Base-by-base conservation (phyloP, 1,140 invertebrate species). In the Drosophila ficusphila region DNA sequence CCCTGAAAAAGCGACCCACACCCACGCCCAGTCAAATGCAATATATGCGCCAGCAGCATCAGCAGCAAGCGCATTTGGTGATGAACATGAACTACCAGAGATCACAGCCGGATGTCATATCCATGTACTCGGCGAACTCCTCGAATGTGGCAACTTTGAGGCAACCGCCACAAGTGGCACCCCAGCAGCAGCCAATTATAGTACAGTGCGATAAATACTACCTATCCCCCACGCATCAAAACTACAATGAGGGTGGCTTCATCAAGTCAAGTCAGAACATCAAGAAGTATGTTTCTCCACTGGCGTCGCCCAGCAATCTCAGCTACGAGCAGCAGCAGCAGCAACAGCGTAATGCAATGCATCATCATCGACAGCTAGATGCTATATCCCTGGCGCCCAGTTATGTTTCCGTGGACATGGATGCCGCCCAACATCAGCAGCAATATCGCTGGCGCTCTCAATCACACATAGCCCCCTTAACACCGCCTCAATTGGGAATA, bases 181-280 rank as follows among this genome's bases (percentile, higher is more conserved):
- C 83, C 8, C 90, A 90, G 44, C 89, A 90, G 25, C 79, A 85
- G 18, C 82, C 82, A 9, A 89, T 90, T 18, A 86, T 90, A 4
- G 82, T 90, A 18, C 90, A 91, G 61, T 91, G 90, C 53, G 90
- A 91, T 39, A 90, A 90, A 39, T 91, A 91, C 31, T 91, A 91
- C 48, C 19, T 91, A 9, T 91, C 90, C 39, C 90, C 90, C 1
- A 91, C 90, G 0, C 89, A 90, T 81, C 89, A 90, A 36, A 90
- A 48, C 25, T 90, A 91, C 41, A 91, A 71, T 31, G 86, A 90
- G 46, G 89, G 89, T 1, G 89, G 90, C 16, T 91, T 91, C 19
- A 91, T 91, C 3, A 91, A 90, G 47, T 90, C 90, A 39, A 90
- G 89, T 65, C 90, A 91, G 39, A 90, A 90, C 33, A 91, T 91